Evolutionary conservation across 2,888 invertebrate species (phyloP).

Genomic region (Dysmachus trigonus): DNA sequence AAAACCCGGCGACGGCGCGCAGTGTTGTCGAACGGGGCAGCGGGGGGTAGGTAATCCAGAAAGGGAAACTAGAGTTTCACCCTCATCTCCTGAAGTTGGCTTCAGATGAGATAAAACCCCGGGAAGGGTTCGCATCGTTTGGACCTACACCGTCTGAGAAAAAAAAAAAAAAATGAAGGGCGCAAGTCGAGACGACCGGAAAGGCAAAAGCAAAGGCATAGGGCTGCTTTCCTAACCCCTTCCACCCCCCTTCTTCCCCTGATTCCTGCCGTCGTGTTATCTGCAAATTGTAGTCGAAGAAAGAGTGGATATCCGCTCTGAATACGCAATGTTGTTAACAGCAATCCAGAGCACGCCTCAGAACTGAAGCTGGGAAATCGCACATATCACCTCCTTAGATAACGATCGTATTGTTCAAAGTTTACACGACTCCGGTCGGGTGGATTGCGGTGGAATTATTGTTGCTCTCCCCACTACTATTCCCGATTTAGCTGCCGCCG

Average conservation of each 20-base stretch:
- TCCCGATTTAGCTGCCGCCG: background rate
- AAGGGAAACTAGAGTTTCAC: conserved; percentile 29
- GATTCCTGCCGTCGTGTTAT: conserved; percentile 18
- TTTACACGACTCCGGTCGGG: conserved; percentile 23
- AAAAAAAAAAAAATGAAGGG: conserved; percentile 18
- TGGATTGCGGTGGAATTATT: conserved; percentile 38
- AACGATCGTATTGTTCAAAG: conserved; percentile 41
- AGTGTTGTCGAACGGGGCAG: background rate
- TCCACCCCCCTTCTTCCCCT: too few species aligned
- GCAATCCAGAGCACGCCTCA: background rate
- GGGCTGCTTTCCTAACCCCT: too few species aligned
- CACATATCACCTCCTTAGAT: conserved; percentile 37
- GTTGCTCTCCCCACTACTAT: conserved; percentile 29
- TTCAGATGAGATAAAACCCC: conserved; percentile 13
- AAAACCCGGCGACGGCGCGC: conserved; percentile 1
- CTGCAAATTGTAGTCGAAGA: conserved; percentile 31
- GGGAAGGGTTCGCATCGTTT: conserved; percentile 31
- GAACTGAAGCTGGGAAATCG: conserved; percentile 25
- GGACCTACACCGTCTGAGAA: background rate
- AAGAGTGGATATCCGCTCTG: conserved; percentile 31
- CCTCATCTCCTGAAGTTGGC: conserved; percentile 19
- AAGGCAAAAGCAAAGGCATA: background rate
- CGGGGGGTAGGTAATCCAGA: background rate
- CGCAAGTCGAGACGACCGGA: conserved; percentile 37
- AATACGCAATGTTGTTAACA: conserved; percentile 41